Evolutionary conservation across 2,113 vertebrate species (phyloP).

Genomic region (Plecotus auritus): DNA sequence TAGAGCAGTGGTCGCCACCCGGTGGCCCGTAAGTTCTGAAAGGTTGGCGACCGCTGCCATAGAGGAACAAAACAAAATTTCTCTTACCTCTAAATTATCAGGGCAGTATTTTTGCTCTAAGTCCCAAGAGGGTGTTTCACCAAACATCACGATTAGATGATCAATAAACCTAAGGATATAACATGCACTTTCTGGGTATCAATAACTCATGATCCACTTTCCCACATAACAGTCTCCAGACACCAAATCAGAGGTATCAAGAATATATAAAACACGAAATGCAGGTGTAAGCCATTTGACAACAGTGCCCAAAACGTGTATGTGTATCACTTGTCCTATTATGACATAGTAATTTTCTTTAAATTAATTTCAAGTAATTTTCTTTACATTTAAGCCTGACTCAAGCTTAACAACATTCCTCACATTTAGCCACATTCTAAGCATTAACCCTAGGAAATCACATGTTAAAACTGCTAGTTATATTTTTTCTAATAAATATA

Average conservation of each 20-base stretch:
- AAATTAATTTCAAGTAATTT: background rate
- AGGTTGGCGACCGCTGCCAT: too few species aligned
- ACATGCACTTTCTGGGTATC: background rate
- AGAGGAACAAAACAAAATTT: conserved; percentile 4
- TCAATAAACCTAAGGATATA: conserved; percentile 87
- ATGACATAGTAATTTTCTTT: background rate
- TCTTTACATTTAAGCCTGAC: background rate
- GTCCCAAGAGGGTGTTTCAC: conserved; percentile 93
- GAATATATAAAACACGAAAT: background rate
- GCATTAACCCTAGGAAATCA: background rate
- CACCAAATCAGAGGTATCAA: background rate
- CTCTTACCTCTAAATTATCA: conserved; percentile 88
- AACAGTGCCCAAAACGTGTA: background rate
- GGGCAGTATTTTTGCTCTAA: conserved; percentile 89
- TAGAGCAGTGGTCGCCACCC: too few species aligned
- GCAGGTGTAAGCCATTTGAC: background rate
- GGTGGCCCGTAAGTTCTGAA: too few species aligned
- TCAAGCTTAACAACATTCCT: background rate
- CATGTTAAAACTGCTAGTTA: background rate
- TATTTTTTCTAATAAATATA: background rate
- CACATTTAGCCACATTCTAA: background rate
- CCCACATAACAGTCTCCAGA: background rate
- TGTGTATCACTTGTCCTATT: background rate
- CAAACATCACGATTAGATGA: conserved; percentile 94
- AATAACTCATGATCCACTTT: background rate